Evolutionary conservation across 2,797 vertebrate species (phyloP), one percentile per base, ranked within the genome.

Genomic region (Platalea minor): DNA sequence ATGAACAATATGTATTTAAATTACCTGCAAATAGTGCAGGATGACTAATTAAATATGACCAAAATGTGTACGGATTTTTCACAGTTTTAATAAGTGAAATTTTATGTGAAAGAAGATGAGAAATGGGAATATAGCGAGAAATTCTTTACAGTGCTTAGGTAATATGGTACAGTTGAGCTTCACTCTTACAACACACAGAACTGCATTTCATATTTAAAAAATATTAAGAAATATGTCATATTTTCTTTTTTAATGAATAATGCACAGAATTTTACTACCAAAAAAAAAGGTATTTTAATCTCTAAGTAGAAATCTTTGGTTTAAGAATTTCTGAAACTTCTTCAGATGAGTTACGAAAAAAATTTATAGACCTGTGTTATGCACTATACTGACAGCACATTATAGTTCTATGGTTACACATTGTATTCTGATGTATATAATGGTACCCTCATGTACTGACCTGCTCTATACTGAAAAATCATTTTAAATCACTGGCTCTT

Each of bases 1-100:
- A 85, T 79, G 18, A 88, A 91, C 33, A 83, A 74, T 72, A 93
- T 72, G 35, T 19, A 84, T 95, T 94, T 78, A 88, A 93, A 95
- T 74, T 69, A 54, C 35, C 45, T 89, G 33, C 7, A 85, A 85
- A 75, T 43, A 80, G 31, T 69, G 15, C 35, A 86, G n/a, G 26
- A 61, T 75, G 41, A 65, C 53, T 81, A 92, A 93, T 75, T 91
- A 93, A 77, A 85, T 83, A 43, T 46, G 61, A 92, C 73, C 85
- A 33, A 88, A 96, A 88, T 51, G 2, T 75, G 53, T 46, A 68
- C 84, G 23, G 10, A 48, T 88, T 89, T 95, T 80, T 81, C n/a
- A 75, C 33, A n/a, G 28, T 68, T 85, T 88, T 74, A 89, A 31
- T 77, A 89, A 77, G 13, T 43, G 54, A 91, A 88, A 53, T 54